A percentile compares a stretch with the other conserved stretches of the same genome.
Evolutionary conservation across 2,888 invertebrate species (phyloP).

Genomic region (Lepas anatifera): DNA sequence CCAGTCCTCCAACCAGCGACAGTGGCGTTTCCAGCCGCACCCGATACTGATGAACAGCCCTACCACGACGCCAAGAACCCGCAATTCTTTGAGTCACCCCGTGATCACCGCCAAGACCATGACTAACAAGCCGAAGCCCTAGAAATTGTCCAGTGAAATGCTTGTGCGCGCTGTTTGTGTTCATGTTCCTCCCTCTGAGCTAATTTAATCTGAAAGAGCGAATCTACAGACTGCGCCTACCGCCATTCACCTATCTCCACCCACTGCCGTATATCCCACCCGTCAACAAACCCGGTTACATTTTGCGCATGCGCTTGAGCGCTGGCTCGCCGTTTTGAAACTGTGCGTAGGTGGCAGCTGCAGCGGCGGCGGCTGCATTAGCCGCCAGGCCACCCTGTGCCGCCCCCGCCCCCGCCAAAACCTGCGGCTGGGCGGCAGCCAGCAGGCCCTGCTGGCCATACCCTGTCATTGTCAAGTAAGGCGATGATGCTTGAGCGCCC

Average conservation of each 20-base stretch:
- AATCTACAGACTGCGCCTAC: too few species aligned
- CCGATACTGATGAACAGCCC: too few species aligned
- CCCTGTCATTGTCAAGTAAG: constrained; percentile 26
- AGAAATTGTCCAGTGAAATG: constrained; percentile 16
- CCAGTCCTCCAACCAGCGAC: constrained; percentile 13
- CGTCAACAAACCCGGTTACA: too few species aligned
- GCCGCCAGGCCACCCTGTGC: constrained; percentile 27
- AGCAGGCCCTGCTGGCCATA: constrained; percentile 21
- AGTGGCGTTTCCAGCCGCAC: constrained; percentile 15
- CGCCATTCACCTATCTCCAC: too few species aligned
- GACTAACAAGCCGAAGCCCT: too few species aligned
- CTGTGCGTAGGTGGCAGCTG: constrained; percentile 28
- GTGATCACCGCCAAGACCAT: too few species aligned
- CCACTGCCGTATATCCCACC: too few species aligned
- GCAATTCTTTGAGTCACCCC: too few species aligned
- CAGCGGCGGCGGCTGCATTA: constrained; percentile 28
- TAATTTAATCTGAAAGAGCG: constrained; percentile 21
- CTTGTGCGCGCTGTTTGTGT: too few species aligned
- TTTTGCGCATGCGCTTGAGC: constrained; percentile 15
- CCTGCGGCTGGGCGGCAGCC: constrained; percentile 21
- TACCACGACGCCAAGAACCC: too few species aligned
- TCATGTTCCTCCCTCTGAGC: too few species aligned
- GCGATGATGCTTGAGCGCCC: constrained; percentile 23
- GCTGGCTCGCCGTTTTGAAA: not conserved
- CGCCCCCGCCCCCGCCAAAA: constrained; percentile 23